A percentile compares a stretch with the other conserved stretches of the same genome.
Evolutionary conservation across 1,140 invertebrate species (phyloP).

Genomic region (Dinoponera quadriceps): DNA sequence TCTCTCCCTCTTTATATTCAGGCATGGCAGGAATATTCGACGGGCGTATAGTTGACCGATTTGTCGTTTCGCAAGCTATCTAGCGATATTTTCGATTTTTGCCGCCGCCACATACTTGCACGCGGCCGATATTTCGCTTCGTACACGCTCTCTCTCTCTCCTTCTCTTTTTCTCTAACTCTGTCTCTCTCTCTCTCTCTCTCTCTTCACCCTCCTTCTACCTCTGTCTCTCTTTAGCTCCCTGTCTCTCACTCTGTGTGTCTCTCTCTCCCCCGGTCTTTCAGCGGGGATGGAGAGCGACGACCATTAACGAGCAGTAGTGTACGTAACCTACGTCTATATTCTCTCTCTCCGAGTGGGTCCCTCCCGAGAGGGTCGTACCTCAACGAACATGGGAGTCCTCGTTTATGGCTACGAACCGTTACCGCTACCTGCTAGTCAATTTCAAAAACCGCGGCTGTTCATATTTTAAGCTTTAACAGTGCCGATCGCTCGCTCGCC

Average conservation of each 20-base stretch:
- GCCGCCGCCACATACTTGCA: neutral
- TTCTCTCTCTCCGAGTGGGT: conserved; percentile 12
- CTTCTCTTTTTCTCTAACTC: neutral
- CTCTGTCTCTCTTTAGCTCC: neutral
- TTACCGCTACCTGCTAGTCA: conserved; percentile 30
- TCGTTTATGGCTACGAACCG: conserved; percentile 57
- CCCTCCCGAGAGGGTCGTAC: conserved; percentile 58
- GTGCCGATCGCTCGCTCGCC: neutral
- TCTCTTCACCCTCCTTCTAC: neutral
- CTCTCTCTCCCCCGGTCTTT: neutral
- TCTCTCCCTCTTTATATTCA: too few species aligned
- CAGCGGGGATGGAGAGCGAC: conserved; percentile 30
- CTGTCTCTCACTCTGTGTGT: too few species aligned
- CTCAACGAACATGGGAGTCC: conserved; percentile 61
- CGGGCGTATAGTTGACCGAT: conserved; percentile 26
- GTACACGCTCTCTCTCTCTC: neutral
- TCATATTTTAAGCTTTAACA: conserved; percentile 44
- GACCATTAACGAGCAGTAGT: conserved; percentile 51
- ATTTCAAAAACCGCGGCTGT: conserved; percentile 31
- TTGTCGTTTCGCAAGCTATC: neutral
- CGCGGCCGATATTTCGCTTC: conserved; percentile 3
- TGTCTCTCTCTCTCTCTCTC: neutral
- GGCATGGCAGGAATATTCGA: conserved; percentile 24
- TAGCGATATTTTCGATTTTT: conserved; percentile 20
- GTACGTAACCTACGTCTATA: conserved; percentile 41